Percentiles rank a stretch among this genome's conserved stretches.
These are phyloP conservation scores for Auanema sp. DNA, from an alignment of 2,888 invertebrate genomes.

Conservation along the genomic window DNA sequence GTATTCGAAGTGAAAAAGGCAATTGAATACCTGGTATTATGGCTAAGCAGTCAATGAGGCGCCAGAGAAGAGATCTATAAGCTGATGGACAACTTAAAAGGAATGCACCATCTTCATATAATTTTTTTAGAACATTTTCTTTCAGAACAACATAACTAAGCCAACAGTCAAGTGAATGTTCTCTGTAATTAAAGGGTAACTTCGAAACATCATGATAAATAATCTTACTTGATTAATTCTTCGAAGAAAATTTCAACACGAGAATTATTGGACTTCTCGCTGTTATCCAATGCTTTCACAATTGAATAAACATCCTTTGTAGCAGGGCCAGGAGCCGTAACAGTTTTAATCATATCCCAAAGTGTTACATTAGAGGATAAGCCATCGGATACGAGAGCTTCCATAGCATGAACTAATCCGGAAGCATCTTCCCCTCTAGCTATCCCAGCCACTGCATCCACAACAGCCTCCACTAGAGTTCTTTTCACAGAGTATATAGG, in stretches of 20 bases:
- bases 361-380: constrained; percentile 73
- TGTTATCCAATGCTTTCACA: constrained; percentile 49
- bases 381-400: constrained; percentile 82
- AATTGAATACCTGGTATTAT: constrained; percentile 71
- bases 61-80: constrained; percentile 73
- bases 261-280: constrained; percentile 52
- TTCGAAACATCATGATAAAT: not conserved
- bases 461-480: constrained; percentile 56
- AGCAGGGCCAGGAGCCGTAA: constrained; percentile 57
- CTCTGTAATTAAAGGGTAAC: constrained; percentile 22
- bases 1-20: not conserved
- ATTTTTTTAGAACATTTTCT: constrained; percentile 74
- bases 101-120: constrained; percentile 78
- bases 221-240: constrained; percentile 49
- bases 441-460: constrained; percentile 59
- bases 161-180: constrained; percentile 75
- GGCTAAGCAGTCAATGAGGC: constrained; percentile 78
- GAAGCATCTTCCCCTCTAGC: constrained; percentile 40
- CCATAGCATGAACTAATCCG: constrained; percentile 79
- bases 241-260: constrained; percentile 56
- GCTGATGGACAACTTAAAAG: constrained; percentile 73
- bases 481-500: constrained; percentile 60
- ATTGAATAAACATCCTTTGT: constrained; percentile 54
- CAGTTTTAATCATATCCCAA: constrained; percentile 52
- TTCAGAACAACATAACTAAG: constrained; percentile 82